A percentile compares a stretch with the other conserved stretches of the same genome.
Evolutionary conservation across 2,113 vertebrate genomes (phyloP).

Genomic region (human): DNA sequence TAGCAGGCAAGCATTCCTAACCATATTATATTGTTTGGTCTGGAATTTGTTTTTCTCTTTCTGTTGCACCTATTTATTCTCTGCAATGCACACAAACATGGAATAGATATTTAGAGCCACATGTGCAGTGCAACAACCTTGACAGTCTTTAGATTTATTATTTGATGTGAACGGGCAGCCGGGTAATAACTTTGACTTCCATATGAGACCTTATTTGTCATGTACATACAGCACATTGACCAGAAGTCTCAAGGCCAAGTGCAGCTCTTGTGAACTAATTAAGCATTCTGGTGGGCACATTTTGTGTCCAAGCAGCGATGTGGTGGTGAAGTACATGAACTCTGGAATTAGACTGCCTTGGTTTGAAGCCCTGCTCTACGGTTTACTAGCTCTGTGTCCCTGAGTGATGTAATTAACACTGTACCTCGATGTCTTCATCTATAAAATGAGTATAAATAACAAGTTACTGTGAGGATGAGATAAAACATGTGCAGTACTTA

Average conservation of each 20-base stretch:
- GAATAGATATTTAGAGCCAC: background rate
- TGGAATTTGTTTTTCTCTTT: background rate
- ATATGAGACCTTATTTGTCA: conserved; percentile 51
- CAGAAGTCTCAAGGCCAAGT: conserved; percentile 40
- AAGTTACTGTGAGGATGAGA: background rate
- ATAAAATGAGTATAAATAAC: background rate
- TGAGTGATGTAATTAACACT: background rate
- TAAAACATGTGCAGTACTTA: background rate
- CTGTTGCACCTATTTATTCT: background rate
- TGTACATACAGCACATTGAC: conserved; percentile 6
- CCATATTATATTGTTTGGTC: background rate
- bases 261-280: background rate
- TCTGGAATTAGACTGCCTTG: background rate
- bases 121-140: background rate
- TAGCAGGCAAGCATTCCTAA: background rate
- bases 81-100: background rate
- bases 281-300: background rate
- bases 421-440: background rate
- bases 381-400: background rate
- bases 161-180: background rate
- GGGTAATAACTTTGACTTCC: conserved; percentile 52
- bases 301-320: background rate
- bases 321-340: background rate
- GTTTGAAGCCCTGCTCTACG: background rate
- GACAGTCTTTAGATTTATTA: conserved; percentile 56